A percentile compares a stretch with the other conserved stretches of the same genome.
phyloP scores from a whole-genome alignment of 2,113 vertebrate genomes.

The Gopherus flavomarginatus region DNA sequence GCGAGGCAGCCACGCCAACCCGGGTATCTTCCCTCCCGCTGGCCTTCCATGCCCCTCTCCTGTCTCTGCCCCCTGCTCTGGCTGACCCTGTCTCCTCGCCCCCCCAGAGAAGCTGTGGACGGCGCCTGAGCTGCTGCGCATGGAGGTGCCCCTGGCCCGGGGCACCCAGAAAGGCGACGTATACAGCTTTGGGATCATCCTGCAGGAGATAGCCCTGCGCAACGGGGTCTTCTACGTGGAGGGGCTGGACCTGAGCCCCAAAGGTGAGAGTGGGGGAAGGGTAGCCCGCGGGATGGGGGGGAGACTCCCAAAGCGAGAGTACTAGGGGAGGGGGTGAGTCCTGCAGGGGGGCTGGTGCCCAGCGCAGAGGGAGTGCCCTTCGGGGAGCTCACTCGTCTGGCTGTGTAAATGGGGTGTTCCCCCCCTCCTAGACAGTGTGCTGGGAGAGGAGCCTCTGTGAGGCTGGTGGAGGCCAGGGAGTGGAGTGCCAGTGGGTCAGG shows the following conservation, averaged over 20 bases:
- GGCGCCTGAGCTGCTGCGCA: conserved; percentile 86
- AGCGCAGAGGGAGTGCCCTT: no score
- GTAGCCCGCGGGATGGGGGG: rapidly evolving
- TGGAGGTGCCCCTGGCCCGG: conserved; percentile 58
- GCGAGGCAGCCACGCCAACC: neutral
- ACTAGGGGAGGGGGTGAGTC: no score
- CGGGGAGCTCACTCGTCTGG: no score
- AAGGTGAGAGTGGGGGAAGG: conserved; percentile 76
- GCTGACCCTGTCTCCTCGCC: neutral
- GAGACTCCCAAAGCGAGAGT: no score
- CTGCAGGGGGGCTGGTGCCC: no score
- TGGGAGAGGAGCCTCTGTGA: neutral
- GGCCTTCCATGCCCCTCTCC: no score
- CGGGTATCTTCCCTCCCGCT: neutral
- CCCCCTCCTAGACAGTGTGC: no score
- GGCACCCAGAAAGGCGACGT: conserved; percentile 90
- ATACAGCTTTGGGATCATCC: conserved; percentile 92
- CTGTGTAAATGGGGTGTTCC: neutral
- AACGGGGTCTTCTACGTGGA: conserved; percentile 88
- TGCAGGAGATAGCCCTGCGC: conserved; percentile 91
- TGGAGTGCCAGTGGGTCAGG: no score
- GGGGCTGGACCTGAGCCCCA: conserved; percentile 84
- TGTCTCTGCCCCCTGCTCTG: neutral
- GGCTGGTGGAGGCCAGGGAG: no score
- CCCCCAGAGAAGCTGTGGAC: conserved; percentile 90